These are phyloP conservation scores for Apodemus speciosus DNA, from an alignment of 2,113 vertebrate species.

Conservation along the genomic window DNA sequence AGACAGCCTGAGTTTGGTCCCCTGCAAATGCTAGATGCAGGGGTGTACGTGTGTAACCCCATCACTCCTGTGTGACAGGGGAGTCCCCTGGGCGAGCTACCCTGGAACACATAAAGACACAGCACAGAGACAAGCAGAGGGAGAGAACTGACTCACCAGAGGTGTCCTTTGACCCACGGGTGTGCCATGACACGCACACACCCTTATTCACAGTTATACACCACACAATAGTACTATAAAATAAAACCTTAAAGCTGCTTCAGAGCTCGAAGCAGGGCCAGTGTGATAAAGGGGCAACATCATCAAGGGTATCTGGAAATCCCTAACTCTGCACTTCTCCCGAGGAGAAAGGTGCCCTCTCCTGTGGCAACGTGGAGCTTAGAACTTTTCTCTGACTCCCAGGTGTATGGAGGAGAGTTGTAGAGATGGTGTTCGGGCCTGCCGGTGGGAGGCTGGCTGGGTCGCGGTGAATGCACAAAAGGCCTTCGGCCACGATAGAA, in stretches of 20 bases:
- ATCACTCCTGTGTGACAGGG: neutral
- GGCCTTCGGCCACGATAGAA: conserved; percentile 80
- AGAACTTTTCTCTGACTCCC: conserved; percentile 82
- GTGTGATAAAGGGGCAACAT: neutral
- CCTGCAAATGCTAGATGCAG: no score
- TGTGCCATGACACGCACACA: neutral
- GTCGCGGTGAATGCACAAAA: conserved; percentile 75
- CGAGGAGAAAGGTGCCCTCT: conserved; percentile 67
- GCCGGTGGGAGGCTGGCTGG: conserved; percentile 28
- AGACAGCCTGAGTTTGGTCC: neutral
- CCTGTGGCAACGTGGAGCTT: conserved; percentile 67
- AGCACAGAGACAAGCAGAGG: neutral
- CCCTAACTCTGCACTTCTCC: conserved; percentile 1
- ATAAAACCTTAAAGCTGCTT: neutral
- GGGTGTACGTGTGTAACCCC: neutral
- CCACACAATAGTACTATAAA: neutral
- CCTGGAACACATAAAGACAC: neutral
- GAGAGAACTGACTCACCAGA: no score
- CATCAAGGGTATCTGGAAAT: neutral
- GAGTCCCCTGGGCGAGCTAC: neutral
- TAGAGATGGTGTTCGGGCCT: neutral
- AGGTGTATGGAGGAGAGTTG: conserved; percentile 56
- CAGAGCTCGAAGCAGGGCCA: neutral
- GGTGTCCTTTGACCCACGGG: neutral
- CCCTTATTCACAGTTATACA: neutral